Conservation (phyloP, 1,140 invertebrate species). For the Ganaspis sp. region DNA sequence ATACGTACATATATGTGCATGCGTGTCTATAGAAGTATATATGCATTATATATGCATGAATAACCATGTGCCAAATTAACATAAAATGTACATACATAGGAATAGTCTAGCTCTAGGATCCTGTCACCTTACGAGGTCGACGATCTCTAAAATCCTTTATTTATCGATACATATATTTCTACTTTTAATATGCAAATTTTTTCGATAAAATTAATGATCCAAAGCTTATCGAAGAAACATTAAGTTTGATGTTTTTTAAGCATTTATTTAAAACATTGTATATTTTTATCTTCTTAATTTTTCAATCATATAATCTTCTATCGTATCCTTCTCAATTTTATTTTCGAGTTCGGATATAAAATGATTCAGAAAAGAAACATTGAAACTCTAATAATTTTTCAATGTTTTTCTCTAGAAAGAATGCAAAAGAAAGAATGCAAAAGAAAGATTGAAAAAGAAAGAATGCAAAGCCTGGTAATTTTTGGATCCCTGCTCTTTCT, state of each 20-base stretch:
- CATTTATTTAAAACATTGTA: constrained; percentile 6
- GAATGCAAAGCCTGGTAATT: no score
- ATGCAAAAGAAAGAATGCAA: neutral
- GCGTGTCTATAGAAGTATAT: neutral
- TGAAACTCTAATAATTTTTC: no score
- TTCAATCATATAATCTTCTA: no score
- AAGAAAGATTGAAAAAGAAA: neutral
- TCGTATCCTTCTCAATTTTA: no score
- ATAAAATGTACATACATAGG: constrained; percentile 7
- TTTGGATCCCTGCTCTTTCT: no score
- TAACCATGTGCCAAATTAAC: constrained; percentile 19
- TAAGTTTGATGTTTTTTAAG: neutral
- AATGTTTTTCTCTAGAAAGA: no score
- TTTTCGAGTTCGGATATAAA: no score
- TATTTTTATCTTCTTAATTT: neutral
- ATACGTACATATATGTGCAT: no score
- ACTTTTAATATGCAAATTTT: constrained; percentile 27
- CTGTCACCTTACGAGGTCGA: constrained; percentile 9
- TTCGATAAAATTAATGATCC: constrained; percentile 17
- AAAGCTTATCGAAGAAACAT: neutral
- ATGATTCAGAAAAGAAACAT: no score
- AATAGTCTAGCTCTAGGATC: neutral
- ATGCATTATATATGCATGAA: neutral
- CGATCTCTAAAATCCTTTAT: constrained; percentile 23
- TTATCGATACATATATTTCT: constrained; percentile 24